A percentile compares a stretch with the other conserved stretches of the same genome.
These are phyloP conservation scores for Ophion ventricosus DNA, from an alignment of 2,888 invertebrate species.

Conservation along the genomic window DNA sequence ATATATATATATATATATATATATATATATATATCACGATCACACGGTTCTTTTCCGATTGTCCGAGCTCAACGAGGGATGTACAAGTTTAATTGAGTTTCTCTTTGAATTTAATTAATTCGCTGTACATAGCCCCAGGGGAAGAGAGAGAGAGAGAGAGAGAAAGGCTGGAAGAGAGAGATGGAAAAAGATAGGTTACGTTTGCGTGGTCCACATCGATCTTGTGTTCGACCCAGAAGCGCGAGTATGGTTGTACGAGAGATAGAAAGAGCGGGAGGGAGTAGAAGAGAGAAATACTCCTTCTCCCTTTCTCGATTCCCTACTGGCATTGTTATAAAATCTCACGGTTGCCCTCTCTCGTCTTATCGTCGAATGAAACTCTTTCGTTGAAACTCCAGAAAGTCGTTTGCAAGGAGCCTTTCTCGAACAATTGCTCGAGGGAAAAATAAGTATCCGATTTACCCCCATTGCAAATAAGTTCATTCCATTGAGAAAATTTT, in stretches of 20 bases:
- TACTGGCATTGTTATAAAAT: conserved; percentile 60
- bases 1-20: neutral
- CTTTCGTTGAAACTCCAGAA: conserved; percentile 55
- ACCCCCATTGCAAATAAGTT: conserved; percentile 46
- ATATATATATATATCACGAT: neutral
- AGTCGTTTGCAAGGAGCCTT: conserved; percentile 44
- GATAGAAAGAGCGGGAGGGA: conserved; percentile 16
- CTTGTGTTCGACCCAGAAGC: conserved; percentile 33
- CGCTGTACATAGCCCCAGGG: conserved; percentile 50
- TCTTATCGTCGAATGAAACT: conserved; percentile 58
- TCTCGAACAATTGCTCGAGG: conserved; percentile 45
- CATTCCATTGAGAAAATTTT: conserved; percentile 32
- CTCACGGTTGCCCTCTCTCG: conserved; percentile 57
- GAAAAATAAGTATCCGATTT: conserved; percentile 53
- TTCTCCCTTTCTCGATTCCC: conserved; percentile 29
- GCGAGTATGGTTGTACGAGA: neutral
- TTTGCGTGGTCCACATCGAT: conserved; percentile 55
- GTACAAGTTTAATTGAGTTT: conserved; percentile 66
- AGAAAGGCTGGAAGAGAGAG: conserved; percentile 5
- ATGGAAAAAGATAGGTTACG: conserved; percentile 13
- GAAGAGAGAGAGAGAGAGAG: conserved; percentile 24
- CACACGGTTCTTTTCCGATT: conserved; percentile 59
- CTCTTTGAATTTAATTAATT: conserved; percentile 64
- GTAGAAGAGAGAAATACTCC: conserved; percentile 8
- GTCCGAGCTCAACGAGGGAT: conserved; percentile 61